Evolutionary conservation across 2,797 vertebrate genomes (phyloP).

Genomic region (Sebastes steindachneri): DNA sequence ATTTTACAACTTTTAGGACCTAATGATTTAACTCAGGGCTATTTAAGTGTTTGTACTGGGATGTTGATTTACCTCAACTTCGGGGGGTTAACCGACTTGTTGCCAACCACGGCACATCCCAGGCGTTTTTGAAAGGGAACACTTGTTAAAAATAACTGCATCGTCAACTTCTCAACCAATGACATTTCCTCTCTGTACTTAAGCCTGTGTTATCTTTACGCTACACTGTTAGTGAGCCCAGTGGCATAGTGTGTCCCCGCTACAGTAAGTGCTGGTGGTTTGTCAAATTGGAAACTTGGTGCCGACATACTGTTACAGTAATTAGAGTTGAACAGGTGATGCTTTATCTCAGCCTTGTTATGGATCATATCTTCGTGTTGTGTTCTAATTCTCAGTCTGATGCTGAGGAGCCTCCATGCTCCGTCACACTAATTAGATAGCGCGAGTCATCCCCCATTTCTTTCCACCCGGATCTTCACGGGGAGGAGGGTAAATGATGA

Average conservation of each 20-base stretch:
- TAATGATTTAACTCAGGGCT: no score
- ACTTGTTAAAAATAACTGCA: background rate
- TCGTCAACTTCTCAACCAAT: background rate
- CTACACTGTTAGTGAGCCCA: background rate
- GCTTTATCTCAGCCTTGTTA: constrained; percentile 75
- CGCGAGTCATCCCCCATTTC: constrained; percentile 62
- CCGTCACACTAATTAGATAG: constrained; percentile 81
- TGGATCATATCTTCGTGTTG: constrained; percentile 71
- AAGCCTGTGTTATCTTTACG: background rate
- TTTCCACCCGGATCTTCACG: constrained; percentile 44
- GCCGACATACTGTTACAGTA: constrained; percentile 60
- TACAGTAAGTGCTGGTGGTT: constrained; percentile 11
- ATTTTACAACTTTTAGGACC: no score
- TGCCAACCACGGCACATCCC: background rate
- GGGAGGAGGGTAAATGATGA: constrained; percentile 41
- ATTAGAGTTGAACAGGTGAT: constrained; percentile 80
- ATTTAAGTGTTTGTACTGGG: no score
- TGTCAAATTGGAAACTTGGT: constrained; percentile 49
- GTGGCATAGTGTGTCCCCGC: constrained; percentile 1
- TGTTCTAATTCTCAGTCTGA: constrained; percentile 72
- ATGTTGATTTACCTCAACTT: no score
- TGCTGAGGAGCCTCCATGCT: constrained; percentile 65
- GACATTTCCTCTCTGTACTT: background rate
- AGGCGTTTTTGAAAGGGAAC: background rate
- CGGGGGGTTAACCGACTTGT: background rate